A percentile compares a stretch with the other conserved stretches of the same genome.
Evolutionary conservation across 2,113 vertebrate species (phyloP).

Genomic region (Hucho hucho): DNA sequence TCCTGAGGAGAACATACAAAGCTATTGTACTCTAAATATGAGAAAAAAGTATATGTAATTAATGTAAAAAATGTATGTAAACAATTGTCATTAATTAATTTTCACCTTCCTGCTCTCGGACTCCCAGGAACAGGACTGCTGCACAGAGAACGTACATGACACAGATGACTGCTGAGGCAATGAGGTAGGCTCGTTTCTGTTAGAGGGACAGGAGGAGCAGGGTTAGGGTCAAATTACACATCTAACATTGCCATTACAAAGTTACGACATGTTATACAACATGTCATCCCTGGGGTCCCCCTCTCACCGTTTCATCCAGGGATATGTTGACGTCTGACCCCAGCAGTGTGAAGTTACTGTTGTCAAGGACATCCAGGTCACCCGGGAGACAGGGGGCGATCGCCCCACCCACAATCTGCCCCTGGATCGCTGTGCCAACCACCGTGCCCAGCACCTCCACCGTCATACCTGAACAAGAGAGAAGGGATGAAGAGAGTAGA

Average conservation of each 20-base stretch:
- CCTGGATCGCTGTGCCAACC: conserved; percentile 90
- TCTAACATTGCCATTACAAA: not conserved
- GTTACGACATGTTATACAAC: not conserved
- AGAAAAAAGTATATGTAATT: not conserved
- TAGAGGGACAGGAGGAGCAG: not conserved
- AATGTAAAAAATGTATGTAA: too few relatives aligned
- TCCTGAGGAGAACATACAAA: not conserved
- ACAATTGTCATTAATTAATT: not conserved
- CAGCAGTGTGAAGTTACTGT: conserved; percentile 40
- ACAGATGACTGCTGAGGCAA: conserved; percentile 85
- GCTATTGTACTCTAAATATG: not conserved
- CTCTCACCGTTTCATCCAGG: conserved; percentile 79
- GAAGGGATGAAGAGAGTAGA: conserved; percentile 4
- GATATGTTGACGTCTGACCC: conserved; percentile 69
- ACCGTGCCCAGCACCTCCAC: conserved; percentile 91
- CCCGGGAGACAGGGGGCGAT: conserved; percentile 71
- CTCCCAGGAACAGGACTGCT: conserved; percentile 77
- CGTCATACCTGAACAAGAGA: conserved; percentile 82
- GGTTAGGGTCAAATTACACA: not conserved
- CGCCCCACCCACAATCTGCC: conserved; percentile 87
- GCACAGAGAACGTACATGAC: conserved; percentile 87
- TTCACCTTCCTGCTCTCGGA: conserved; percentile 86
- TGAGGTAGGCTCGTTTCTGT: conserved; percentile 85
- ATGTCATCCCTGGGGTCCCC: not conserved
- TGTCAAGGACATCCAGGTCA: conserved; percentile 19